Base-by-base conservation (phyloP, 2,797 vertebrate genomes). In the Ateles fusciceps region DNA sequence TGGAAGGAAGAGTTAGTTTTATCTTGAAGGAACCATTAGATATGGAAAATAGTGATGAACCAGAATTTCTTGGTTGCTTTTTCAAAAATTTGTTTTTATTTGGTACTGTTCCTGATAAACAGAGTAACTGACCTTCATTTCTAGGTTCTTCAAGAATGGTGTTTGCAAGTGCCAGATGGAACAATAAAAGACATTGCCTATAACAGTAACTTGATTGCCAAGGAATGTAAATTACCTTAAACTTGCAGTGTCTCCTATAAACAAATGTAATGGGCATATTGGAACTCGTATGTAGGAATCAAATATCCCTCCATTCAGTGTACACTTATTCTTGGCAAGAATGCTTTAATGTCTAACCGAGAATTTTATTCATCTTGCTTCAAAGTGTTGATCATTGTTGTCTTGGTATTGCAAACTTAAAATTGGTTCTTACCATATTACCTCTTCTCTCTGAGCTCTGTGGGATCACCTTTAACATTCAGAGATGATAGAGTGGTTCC, bases 1-100 rank as follows among this genome's bases (percentile, higher is more conserved):
- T 98, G 98, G 97, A 99, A 98, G 98, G 98, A 98, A 98, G 98
- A 98, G 98, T 98, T 98, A 95, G 97, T 97, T 98, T 98, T 98
- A 98, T 98, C 98, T 96, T 98, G 97, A 95, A 64, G 87, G 98
- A 99, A 97, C 98, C 97, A 33, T 98, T 98, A 98, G 98, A 92
- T 98, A 97, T 64, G 96, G 98, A 97, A 98, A 98, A 98, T 91
- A 97, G 97, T 98, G 97, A 98, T 98, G 98, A 98, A 97, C 95
- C 98, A 94, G 97, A 98, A 98, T 98, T 98, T 98, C 98, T 91
- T 97, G 98, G 98, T 98, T 83, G 78, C 98, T 97, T 98, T 98
- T 96, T 97, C 98, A 98, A 97, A 98, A 98, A 97, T 89, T 97
- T 98, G 98, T 99, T 98, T 98, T 99, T 98, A 98, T 98, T 99